Evolutionary conservation across 2,888 invertebrate species (phyloP).

Genomic region (Peribatodes rhomboidaria): DNA sequence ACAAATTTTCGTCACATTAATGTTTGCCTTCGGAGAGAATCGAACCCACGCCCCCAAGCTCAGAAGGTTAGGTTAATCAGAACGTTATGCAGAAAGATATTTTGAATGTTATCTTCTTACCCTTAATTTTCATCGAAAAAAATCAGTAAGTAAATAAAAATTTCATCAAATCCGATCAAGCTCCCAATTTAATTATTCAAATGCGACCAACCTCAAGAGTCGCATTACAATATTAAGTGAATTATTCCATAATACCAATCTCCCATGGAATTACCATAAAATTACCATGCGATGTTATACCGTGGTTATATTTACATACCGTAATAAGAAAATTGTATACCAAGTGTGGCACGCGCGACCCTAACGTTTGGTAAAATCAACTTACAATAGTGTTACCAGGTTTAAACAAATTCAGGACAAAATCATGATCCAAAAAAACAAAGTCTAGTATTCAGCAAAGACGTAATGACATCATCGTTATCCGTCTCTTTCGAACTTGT

Average conservation of each 20-base stretch:
- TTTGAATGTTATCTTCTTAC: no score
- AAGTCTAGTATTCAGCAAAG: no score
- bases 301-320: conserved; percentile 46
- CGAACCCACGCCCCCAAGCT: no score
- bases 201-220: conserved; percentile 38
- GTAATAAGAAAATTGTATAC: conserved; percentile 47
- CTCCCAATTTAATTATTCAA: conserved; percentile 42
- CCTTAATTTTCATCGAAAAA: no score
- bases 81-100: no score
- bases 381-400: conserved; percentile 33
- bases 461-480: no score
- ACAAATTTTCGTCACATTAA: no score
- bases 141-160: not conserved
- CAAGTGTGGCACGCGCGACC: conserved; percentile 42
- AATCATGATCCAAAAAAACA: not conserved
- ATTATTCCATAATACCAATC: conserved; percentile 43
- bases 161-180: conserved; percentile 1
- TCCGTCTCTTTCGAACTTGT: no score
- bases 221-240: conserved; percentile 47
- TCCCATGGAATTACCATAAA: conserved; percentile 48
- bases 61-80: no score
- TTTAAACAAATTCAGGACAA: no score
- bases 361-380: conserved; percentile 44
- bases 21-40: no score
- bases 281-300: conserved; percentile 47